Evolutionary conservation across 2,113 vertebrate species (phyloP).

Genomic region (Halcyon malimbica): DNA sequence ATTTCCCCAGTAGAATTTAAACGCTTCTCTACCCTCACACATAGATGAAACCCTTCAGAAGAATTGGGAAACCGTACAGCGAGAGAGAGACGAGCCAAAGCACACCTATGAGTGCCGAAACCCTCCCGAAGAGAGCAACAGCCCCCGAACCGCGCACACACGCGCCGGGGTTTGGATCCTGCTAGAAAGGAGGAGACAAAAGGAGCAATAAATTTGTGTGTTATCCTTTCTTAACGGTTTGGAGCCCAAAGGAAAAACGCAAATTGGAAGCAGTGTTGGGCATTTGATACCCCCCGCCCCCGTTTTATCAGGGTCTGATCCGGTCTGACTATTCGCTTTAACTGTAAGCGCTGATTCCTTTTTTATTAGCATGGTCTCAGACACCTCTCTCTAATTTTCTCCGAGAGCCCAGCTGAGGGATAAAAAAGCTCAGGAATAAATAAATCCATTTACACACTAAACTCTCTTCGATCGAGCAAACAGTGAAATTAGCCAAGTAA

Average conservation of each 20-base stretch:
- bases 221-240: conserved; percentile 40
- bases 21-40: conserved; percentile 8
- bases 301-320: conserved; percentile 38
- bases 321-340: neutral
- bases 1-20: conserved; percentile 4
- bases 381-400: neutral
- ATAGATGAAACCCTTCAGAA: neutral
- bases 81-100: neutral
- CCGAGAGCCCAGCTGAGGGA: neutral
- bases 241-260: conserved; percentile 51
- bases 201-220: conserved; percentile 50
- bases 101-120: neutral
- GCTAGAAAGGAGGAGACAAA: conserved; percentile 38
- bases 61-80: neutral
- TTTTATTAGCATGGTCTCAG: neutral
- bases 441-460: neutral
- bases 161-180: neutral
- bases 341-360: neutral
- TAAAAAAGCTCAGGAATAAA: neutral
- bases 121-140: neutral
- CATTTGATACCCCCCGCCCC: conserved; percentile 3
- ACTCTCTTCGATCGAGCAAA: neutral
- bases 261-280: conserved; percentile 21
- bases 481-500: neutral
- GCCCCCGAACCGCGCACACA: neutral